These are phyloP conservation scores for Zaprionus camerounensis DNA, from an alignment of 1,140 invertebrate species.

Conservation along the genomic window DNA sequence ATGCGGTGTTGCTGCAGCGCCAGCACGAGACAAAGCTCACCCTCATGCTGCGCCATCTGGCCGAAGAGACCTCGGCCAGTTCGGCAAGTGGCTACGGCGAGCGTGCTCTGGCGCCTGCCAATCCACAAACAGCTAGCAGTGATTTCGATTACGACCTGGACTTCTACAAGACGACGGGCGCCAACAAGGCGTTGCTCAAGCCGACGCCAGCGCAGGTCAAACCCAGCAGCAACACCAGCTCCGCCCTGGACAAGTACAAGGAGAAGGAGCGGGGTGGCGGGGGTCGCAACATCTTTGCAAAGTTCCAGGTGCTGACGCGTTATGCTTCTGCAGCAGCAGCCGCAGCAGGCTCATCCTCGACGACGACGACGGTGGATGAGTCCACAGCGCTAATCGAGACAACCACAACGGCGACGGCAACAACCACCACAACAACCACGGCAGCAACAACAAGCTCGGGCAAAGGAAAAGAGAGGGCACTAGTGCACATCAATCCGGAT, in stretches of 20 bases:
- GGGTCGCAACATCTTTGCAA: constrained; percentile 75
- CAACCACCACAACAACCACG: constrained; percentile 54
- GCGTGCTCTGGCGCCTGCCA: constrained; percentile 47
- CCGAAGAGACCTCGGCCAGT: constrained; percentile 85
- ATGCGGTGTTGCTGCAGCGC: constrained; percentile 86
- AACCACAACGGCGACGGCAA: constrained; percentile 51
- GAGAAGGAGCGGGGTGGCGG: constrained; percentile 80
- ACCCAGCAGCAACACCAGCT: constrained; percentile 46
- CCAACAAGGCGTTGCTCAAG: constrained; percentile 58
- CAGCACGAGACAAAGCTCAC: constrained; percentile 88
- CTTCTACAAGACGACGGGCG: constrained; percentile 62
- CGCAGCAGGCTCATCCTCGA: constrained; percentile 59
- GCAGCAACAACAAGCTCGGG: constrained; percentile 27
- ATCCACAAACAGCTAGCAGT: constrained; percentile 29
- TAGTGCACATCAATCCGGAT: constrained; percentile 86
- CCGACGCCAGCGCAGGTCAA: constrained; percentile 48
- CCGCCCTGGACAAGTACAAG: constrained; percentile 75
- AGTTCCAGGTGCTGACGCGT: constrained; percentile 81
- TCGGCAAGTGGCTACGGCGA: constrained; percentile 76
- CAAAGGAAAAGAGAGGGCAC: constrained; percentile 35
- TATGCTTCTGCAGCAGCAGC: constrained; percentile 72
- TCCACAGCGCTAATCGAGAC: constrained; percentile 69
- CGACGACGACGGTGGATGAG: constrained; percentile 63
- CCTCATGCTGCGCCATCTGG: constrained; percentile 86
- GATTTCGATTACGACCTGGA: constrained; percentile 79